phyloP scores from a whole-genome alignment of 2,113 vertebrate species.

The Gavia stellata region DNA sequence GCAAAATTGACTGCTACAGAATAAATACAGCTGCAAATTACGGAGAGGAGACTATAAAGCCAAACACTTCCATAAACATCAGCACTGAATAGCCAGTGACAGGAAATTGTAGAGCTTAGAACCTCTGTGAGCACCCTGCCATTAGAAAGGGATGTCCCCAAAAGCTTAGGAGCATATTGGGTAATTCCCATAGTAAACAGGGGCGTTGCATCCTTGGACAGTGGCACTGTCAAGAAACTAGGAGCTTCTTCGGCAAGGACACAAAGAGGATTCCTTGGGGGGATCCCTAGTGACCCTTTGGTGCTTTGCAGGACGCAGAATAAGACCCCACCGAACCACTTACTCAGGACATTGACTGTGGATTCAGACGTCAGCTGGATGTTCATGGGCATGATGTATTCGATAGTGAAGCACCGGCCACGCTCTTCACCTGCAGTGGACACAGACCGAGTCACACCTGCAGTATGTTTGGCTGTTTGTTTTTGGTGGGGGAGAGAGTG shows the following conservation, averaged over 20 bases:
- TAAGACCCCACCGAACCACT: constrained; percentile 34
- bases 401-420: constrained; percentile 93
- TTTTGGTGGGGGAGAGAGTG: not conserved
- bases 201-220: not conserved
- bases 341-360: constrained; percentile 91
- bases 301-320: not conserved
- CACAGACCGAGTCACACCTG: not conserved
- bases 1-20: not conserved
- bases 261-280: not conserved
- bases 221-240: not conserved
- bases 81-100: not conserved
- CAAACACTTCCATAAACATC: not conserved
- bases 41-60: not conserved
- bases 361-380: constrained; percentile 92
- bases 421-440: constrained; percentile 84
- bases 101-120: not conserved
- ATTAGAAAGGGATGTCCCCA: not conserved
- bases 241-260: not conserved
- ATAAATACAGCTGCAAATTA: constrained; percentile 6
- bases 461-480: not conserved
- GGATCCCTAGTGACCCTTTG: not conserved
- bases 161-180: not conserved
- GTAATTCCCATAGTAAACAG: not conserved
- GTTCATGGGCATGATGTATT: constrained; percentile 93
- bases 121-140: not conserved